Evolutionary conservation across 2,113 vertebrate species (phyloP).

Genomic region (Poeciliopsis turrubarensis): DNA sequence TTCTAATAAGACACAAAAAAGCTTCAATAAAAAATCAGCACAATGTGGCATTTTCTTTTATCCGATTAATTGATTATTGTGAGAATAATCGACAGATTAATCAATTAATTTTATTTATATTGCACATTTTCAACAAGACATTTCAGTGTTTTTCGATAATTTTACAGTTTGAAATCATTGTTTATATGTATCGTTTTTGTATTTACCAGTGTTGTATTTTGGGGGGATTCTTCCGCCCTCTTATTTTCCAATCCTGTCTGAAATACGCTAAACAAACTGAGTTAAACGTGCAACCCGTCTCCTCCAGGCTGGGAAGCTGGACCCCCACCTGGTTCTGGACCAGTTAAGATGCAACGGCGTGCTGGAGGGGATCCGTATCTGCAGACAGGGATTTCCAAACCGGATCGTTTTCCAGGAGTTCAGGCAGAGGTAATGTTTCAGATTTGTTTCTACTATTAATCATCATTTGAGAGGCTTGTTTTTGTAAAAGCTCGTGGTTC

Average conservation of each 20-base stretch:
- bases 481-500: neutral
- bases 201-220: neutral
- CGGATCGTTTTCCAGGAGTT: conserved; percentile 98
- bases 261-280: neutral
- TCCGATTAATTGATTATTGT: too few species aligned
- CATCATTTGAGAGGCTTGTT: neutral
- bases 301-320: conserved; percentile 90
- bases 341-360: conserved; percentile 97
- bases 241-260: neutral
- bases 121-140: too few species aligned
- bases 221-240: neutral
- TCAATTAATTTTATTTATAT: too few species aligned
- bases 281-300: neutral
- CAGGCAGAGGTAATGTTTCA: conserved; percentile 88
- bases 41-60: too few species aligned
- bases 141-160: too few species aligned
- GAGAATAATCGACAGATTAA: too few species aligned
- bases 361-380: conserved; percentile 95
- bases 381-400: conserved; percentile 97
- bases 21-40: too few species aligned
- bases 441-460: neutral
- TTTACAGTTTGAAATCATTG: neutral
- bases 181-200: neutral
- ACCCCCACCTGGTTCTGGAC: conserved; percentile 94
- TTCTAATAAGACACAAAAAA: too few species aligned